phyloP scores from a whole-genome alignment of 2,888 invertebrate species.

The Gisinianus flammeolus region DNA sequence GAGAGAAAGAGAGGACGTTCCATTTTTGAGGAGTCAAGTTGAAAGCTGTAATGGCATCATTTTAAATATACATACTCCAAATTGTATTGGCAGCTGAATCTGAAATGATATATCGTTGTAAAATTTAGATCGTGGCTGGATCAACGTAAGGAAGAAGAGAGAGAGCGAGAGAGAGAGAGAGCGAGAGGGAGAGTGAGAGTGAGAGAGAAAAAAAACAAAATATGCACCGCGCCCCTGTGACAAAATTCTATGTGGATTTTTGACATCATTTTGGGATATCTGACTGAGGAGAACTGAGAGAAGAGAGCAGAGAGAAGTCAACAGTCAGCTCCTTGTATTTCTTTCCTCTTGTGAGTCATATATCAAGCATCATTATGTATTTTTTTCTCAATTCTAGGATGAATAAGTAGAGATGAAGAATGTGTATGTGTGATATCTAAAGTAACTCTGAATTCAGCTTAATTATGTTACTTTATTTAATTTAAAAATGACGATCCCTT shows the following conservation, averaged over 20 bases:
- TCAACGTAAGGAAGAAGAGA: background rate
- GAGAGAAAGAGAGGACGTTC: slow-evolving; percentile 1
- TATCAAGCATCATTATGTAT: too few species aligned
- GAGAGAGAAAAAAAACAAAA: slow-evolving; percentile 20
- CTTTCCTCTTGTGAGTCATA: background rate
- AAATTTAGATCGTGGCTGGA: slow-evolving; percentile 31
- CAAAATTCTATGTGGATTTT: slow-evolving; percentile 29
- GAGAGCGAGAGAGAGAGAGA: background rate
- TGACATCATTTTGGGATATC: slow-evolving; percentile 16
- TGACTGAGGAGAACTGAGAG: background rate
- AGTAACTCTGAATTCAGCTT: too few species aligned
- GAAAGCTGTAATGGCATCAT: slow-evolving; percentile 28
- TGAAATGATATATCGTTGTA: slow-evolving; percentile 46
- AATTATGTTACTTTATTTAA: too few species aligned
- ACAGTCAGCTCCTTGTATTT: background rate
- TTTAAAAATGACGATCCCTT: too few species aligned
- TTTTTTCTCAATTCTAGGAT: too few species aligned
- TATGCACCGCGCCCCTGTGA: slow-evolving; percentile 28
- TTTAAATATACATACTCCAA: slow-evolving; percentile 36
- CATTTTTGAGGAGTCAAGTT: slow-evolving; percentile 34
- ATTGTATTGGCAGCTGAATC: slow-evolving; percentile 47
- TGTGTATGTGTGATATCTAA: too few species aligned
- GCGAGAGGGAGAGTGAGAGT: background rate
- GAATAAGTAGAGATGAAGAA: too few species aligned
- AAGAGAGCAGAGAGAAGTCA: background rate